Percentiles rank a stretch among this genome's conserved stretches.
These are phyloP conservation scores for Sylvia atricapilla DNA, from an alignment of 2,113 vertebrate species.

Conservation along the genomic window DNA sequence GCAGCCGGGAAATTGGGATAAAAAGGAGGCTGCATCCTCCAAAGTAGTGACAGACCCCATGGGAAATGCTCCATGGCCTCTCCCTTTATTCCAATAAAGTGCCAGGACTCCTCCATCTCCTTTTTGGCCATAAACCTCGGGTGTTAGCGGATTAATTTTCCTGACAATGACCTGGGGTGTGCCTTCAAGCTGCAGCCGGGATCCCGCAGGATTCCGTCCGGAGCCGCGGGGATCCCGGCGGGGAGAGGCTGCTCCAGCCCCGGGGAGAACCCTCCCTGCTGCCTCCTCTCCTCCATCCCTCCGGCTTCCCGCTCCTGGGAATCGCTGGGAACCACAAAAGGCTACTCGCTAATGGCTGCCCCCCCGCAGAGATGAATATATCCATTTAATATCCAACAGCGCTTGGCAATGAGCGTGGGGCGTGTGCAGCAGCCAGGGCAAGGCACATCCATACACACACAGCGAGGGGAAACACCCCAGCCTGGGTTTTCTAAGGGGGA, in stretches of 20 bases:
- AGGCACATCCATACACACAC: accelerated
- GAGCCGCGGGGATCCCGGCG: background rate
- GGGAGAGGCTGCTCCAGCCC: background rate
- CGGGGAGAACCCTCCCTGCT: background rate
- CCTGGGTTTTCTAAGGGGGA: background rate
- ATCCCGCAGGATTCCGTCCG: accelerated
- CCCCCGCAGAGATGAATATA: background rate
- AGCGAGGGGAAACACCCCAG: accelerated
- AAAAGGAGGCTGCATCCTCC: background rate
- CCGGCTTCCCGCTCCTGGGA: background rate
- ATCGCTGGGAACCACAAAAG: background rate
- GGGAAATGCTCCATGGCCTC: background rate
- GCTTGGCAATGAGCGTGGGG: background rate
- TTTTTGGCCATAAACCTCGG: background rate
- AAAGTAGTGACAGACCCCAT: background rate
- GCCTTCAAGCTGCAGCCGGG: background rate
- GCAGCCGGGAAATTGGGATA: background rate
- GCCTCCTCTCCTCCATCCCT: background rate
- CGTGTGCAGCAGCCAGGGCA: background rate
- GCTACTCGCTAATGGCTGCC: background rate
- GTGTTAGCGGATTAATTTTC: background rate
- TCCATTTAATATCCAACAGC: background rate
- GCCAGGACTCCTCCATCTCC: background rate
- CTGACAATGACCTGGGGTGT: too few relatives aligned
- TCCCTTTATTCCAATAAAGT: background rate